Conservation (phyloP, 1,140 invertebrate species). For the Vollenhovia emeryi region DNA sequence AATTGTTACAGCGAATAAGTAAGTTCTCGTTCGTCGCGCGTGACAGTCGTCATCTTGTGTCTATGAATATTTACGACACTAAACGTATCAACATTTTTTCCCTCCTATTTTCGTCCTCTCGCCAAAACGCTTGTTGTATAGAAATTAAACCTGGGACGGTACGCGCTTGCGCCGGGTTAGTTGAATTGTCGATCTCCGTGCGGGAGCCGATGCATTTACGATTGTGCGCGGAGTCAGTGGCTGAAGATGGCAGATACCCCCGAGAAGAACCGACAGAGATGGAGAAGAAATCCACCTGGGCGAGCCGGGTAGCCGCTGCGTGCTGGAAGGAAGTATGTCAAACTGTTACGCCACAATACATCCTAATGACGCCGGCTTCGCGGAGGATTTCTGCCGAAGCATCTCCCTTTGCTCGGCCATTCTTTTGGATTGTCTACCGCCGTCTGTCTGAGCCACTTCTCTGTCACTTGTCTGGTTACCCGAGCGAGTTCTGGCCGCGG, state of each 20-base stretch:
- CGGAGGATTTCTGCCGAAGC: conserved; percentile 53
- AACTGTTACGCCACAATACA: conserved; percentile 79
- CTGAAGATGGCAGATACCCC: not conserved
- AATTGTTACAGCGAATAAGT: not conserved
- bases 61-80: not conserved
- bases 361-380: conserved; percentile 80
- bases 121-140: not conserved
- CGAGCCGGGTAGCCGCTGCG: not conserved
- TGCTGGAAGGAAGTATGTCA: conserved; percentile 67
- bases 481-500: conserved; percentile 33
- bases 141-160: not conserved
- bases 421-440: conserved; percentile 36
- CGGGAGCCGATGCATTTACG: not conserved
- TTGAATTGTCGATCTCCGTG: not conserved
- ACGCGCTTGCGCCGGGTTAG: not conserved
- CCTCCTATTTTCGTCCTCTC: not conserved
- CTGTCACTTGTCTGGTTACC: conserved; percentile 38
- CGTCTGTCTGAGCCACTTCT: conserved; percentile 53
- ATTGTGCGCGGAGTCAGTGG: not conserved
- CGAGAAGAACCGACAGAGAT: not conserved
- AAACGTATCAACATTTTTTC: not conserved
- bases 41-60: not conserved
- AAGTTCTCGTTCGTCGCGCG: not conserved
- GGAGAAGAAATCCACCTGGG: conserved; percentile 20
- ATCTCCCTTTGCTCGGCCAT: conserved; percentile 25